Percentiles rank a stretch among this genome's conserved stretches.
These are phyloP conservation scores for Temnothorax longispinosus DNA, from an alignment of 1,140 invertebrate genomes.

Conservation along the genomic window DNA sequence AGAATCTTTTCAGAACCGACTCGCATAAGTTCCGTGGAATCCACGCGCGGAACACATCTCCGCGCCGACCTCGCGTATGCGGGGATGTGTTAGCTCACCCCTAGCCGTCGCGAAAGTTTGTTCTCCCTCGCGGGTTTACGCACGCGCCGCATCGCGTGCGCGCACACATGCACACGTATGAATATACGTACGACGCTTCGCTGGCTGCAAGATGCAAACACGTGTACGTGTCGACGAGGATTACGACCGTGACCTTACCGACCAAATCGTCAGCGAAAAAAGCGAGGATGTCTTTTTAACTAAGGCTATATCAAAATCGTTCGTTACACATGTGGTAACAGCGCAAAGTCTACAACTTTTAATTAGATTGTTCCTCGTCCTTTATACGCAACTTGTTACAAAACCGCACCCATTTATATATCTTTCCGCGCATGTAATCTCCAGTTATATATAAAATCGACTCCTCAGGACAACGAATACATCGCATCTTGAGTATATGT, in stretches of 20 bases:
- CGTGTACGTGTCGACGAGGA: slow-evolving; percentile 30
- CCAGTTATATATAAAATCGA: not conserved
- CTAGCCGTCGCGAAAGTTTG: slow-evolving; percentile 67
- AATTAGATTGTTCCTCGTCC: not conserved
- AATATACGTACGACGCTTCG: not conserved
- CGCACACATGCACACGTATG: slow-evolving; percentile 1
- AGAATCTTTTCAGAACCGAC: not conserved
- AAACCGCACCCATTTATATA: not conserved
- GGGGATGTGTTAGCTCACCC: slow-evolving; percentile 57
- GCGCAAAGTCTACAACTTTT: not conserved
- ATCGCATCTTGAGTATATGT: not conserved
- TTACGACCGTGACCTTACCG: slow-evolving; percentile 72
- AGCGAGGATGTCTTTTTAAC: not conserved
- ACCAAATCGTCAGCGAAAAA: slow-evolving; percentile 49
- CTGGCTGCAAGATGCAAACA: slow-evolving; percentile 23
- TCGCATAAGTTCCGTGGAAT: slow-evolving; percentile 4
- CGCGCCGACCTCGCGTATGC: not conserved
- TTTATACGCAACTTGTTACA: not conserved
- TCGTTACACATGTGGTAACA: not conserved
- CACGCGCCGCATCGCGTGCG: slow-evolving; percentile 65
- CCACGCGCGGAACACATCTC: not conserved
- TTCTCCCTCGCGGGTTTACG: slow-evolving; percentile 66
- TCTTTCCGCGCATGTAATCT: not conserved
- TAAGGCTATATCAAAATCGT: not conserved
- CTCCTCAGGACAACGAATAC: not conserved